Evolutionary conservation across 2,797 vertebrate genomes (phyloP).

Genomic region (Platalea minor): DNA sequence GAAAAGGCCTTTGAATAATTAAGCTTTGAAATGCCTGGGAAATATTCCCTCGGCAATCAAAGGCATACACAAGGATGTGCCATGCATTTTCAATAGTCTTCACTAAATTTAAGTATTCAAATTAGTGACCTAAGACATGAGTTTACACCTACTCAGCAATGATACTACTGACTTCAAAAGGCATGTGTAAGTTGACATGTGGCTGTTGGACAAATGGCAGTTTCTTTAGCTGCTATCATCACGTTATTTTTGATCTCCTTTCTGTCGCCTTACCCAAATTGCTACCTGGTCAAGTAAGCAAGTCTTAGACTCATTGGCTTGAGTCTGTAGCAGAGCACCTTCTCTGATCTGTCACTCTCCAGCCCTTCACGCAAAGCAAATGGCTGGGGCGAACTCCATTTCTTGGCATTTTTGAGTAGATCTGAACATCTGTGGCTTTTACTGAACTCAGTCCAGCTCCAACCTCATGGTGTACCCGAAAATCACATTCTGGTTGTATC

Average conservation of each 20-base stretch:
- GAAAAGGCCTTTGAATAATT: not conserved
- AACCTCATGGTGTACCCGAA: not conserved
- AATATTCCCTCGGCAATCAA: not conserved
- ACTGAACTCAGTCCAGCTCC: not conserved
- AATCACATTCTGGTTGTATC: not conserved
- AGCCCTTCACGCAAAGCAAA: not conserved
- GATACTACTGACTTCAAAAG: not conserved
- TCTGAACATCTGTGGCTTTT: not conserved
- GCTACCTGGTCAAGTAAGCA: not conserved
- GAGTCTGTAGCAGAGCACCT: not conserved
- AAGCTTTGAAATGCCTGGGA: not conserved
- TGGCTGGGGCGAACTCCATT: not conserved
- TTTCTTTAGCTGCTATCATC: not conserved
- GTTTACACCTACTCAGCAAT: not conserved
- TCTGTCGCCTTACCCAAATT: not conserved
- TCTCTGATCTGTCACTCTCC: not conserved
- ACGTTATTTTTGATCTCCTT: not conserved
- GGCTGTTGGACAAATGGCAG: not conserved
- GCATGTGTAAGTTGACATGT: accelerated
- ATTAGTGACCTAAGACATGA: not conserved
- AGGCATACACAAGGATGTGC: not conserved
- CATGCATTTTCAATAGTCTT: not conserved
- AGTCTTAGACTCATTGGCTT: not conserved
- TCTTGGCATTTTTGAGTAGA: not conserved
- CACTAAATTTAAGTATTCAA: not conserved